These are phyloP conservation scores for Idaea aversata DNA, from an alignment of 2,888 invertebrate species.

Conservation along the genomic window DNA sequence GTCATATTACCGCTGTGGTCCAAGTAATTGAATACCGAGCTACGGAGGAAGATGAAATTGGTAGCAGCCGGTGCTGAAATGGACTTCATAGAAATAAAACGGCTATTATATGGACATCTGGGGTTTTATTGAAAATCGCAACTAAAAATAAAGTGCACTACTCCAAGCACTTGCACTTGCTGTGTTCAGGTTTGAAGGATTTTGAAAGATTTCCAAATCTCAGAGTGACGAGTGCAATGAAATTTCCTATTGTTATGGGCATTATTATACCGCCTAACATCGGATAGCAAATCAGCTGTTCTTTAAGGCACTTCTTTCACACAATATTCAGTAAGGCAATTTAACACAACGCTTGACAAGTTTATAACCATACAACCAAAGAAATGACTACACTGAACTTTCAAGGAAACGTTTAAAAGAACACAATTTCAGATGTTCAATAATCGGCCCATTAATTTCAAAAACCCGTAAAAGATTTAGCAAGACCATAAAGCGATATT, in stretches of 20 bases:
- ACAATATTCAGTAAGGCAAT: too few species aligned
- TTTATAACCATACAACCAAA: not conserved
- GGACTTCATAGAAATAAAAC: conserved; percentile 60
- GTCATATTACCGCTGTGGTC: conserved; percentile 38
- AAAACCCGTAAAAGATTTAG: conserved; percentile 1
- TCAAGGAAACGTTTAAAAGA: not conserved
- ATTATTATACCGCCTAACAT: too few species aligned
- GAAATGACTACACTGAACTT: not conserved
- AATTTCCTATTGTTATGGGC: too few species aligned
- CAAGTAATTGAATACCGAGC: conserved; percentile 69
- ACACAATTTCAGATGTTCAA: not conserved
- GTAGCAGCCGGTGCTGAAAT: conserved; percentile 72
- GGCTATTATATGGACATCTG: conserved; percentile 12
- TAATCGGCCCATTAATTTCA: not conserved
- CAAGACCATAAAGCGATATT: conserved; percentile 30
- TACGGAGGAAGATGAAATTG: conserved; percentile 73
- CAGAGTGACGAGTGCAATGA: too few species aligned
- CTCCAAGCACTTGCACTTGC: not conserved
- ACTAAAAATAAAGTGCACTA: not conserved
- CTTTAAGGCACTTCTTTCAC: too few species aligned
- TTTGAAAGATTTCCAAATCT: too few species aligned
- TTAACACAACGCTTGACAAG: not conserved
- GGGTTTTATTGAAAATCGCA: not conserved
- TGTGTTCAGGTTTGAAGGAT: too few species aligned
- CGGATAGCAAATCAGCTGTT: too few species aligned